Conservation (phyloP, 2,113 vertebrate species). For the Ginglymostoma cirratum region DNA sequence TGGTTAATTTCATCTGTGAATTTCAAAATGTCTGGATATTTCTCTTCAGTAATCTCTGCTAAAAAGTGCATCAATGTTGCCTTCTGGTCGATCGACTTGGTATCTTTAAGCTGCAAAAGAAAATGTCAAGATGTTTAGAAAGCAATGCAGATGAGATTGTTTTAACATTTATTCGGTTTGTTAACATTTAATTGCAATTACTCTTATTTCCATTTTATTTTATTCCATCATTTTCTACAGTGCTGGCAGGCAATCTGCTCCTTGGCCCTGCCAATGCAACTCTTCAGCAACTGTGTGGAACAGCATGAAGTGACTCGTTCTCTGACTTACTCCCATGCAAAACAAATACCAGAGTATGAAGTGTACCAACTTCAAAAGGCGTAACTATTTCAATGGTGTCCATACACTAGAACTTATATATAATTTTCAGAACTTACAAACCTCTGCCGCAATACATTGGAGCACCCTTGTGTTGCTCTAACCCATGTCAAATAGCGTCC, state of each 20-base stretch:
- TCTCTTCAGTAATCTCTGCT: slow-evolving; percentile 82
- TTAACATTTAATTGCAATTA: neutral
- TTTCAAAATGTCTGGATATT: slow-evolving; percentile 69
- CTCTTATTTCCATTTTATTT: neutral
- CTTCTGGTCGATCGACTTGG: slow-evolving; percentile 83
- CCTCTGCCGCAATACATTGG: neutral
- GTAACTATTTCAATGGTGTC: neutral
- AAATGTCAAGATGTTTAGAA: neutral
- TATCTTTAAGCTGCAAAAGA: slow-evolving; percentile 77
- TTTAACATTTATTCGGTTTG: neutral
- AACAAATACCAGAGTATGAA: neutral
- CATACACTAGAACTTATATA: neutral
- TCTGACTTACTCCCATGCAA: neutral
- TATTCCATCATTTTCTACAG: neutral
- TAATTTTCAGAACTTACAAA: neutral
- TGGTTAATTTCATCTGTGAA: slow-evolving; percentile 88
- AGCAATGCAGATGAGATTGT: neutral
- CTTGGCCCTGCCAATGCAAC: neutral
- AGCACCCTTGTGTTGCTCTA: neutral
- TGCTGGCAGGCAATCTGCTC: neutral
- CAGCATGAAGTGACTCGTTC: neutral
- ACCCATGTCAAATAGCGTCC: neutral
- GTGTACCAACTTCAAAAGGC: neutral
- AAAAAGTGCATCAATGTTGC: slow-evolving; percentile 86
- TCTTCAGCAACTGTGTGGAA: neutral